These are phyloP conservation scores for Papilio glaucus DNA, from an alignment of 1,140 invertebrate genomes.

Conservation along the genomic window DNA sequence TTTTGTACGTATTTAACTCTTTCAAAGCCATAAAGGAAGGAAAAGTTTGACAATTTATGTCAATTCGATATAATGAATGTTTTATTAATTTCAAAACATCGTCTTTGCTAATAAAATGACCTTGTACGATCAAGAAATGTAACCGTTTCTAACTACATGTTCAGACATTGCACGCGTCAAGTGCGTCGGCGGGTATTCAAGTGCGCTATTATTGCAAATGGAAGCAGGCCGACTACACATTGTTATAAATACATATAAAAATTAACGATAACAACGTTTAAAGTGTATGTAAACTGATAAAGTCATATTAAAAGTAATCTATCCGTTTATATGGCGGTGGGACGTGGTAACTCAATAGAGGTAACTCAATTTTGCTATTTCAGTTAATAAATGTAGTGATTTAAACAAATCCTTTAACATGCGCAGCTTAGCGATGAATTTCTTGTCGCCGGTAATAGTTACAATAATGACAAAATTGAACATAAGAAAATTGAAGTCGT, in stretches of 20 bases:
- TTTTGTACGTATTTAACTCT: background rate
- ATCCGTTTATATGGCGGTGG: background rate
- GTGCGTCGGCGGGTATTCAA: background rate
- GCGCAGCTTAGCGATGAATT: too few relatives aligned
- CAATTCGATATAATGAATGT: background rate
- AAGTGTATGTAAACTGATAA: conserved; percentile 18
- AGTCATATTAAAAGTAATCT: background rate
- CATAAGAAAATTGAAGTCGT: background rate
- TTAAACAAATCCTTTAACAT: too few relatives aligned
- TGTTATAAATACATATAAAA: conserved; percentile 18
- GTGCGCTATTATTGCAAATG: conserved; percentile 24
- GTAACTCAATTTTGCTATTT: too few relatives aligned
- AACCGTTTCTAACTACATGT: conserved; percentile 17
- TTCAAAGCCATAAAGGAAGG: background rate
- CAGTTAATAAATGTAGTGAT: too few relatives aligned
- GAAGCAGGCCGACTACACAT: background rate
- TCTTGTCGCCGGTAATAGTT: background rate
- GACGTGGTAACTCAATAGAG: background rate
- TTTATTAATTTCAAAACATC: background rate
- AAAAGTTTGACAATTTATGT: background rate
- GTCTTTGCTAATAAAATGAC: conserved; percentile 1
- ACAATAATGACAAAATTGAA: background rate
- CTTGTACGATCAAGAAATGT: conserved; percentile 3
- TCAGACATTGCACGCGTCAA: conserved; percentile 5
- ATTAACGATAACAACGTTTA: conserved; percentile 13